Conservation (phyloP, 37 sponge, comb jelly and placozoan genomes). For the Mnemiopsis leidyi region DNA sequence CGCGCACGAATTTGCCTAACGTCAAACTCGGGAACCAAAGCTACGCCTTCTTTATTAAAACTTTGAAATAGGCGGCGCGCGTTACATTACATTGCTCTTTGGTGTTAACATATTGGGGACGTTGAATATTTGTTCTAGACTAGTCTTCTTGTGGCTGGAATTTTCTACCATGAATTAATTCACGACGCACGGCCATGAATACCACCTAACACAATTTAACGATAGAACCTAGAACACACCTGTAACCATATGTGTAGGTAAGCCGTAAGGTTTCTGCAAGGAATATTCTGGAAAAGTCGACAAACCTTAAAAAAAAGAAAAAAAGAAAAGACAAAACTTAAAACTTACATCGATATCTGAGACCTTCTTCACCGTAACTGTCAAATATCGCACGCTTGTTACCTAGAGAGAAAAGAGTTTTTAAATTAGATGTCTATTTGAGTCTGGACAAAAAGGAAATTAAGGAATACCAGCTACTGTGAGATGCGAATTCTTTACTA, state of each 20-base stretch:
- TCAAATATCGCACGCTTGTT: not conserved
- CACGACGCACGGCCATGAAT: not conserved
- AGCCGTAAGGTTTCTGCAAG: no score
- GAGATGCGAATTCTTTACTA: no score
- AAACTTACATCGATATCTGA: not conserved
- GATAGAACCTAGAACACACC: no score
- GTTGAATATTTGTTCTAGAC: not conserved
- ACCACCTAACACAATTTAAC: not conserved
- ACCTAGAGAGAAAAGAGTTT: no score
- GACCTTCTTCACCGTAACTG: not conserved
- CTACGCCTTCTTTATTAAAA: not conserved
- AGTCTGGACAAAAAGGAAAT: no score
- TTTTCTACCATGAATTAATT: not conserved
- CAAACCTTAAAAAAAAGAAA: no score
- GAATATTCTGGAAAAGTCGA: no score
- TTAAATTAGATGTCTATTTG: no score
- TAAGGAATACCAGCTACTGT: no score
- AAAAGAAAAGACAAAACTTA: not conserved
- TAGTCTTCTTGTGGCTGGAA: not conserved
- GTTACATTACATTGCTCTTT: not conserved
- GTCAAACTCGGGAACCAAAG: not conserved
- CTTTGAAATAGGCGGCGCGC: not conserved
- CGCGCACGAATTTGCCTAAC: not conserved
- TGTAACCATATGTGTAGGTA: not conserved
- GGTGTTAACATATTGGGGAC: not conserved